These are phyloP conservation scores for Ptilodon capucinus DNA, from an alignment of 2,888 invertebrate genomes.

Conservation along the genomic window DNA sequence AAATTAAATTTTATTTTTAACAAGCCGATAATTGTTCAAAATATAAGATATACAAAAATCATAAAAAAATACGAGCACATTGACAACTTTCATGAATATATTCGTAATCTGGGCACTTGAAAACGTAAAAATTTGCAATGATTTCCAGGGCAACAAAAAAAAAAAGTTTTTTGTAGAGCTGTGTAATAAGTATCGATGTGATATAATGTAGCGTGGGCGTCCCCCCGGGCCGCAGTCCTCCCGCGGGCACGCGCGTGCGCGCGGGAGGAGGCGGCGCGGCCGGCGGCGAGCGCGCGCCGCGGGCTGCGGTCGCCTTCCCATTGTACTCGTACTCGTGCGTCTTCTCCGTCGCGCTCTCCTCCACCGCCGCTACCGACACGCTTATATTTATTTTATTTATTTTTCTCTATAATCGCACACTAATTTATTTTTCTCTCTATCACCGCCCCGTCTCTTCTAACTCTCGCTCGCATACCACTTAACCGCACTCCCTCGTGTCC, in stretches of 20 bases:
- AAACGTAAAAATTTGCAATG: too few relatives aligned
- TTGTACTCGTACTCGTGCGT: slow-evolving; percentile 36
- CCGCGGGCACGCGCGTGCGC: slow-evolving; percentile 53
- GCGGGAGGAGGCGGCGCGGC: slow-evolving; percentile 50
- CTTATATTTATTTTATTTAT: slow-evolving; percentile 47
- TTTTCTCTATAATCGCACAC: slow-evolving; percentile 47
- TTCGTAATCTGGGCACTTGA: too few relatives aligned
- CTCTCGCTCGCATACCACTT: slow-evolving; percentile 54
- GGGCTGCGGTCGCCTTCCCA: slow-evolving; percentile 26
- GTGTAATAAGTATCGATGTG: slow-evolving; percentile 3
- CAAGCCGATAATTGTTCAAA: too few relatives aligned
- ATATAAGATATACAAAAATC: too few relatives aligned
- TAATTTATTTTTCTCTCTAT: slow-evolving; percentile 59
- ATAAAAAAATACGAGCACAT: too few relatives aligned
- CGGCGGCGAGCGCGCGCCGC: slow-evolving; percentile 51
- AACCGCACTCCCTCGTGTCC: slow-evolving; percentile 43
- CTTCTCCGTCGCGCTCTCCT: slow-evolving; percentile 38
- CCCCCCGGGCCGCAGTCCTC: slow-evolving; percentile 44
- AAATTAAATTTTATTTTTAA: too few relatives aligned
- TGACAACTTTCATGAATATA: too few relatives aligned
- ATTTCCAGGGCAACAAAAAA: too few relatives aligned
- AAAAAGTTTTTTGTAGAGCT: too few relatives aligned
- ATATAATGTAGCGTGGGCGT: slow-evolving; percentile 30
- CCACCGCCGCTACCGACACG: slow-evolving; percentile 46
- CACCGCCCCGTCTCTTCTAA: slow-evolving; percentile 58